phyloP scores from a whole-genome alignment of 2,113 vertebrate genomes.

The Cricetomys ansorgei region DNA sequence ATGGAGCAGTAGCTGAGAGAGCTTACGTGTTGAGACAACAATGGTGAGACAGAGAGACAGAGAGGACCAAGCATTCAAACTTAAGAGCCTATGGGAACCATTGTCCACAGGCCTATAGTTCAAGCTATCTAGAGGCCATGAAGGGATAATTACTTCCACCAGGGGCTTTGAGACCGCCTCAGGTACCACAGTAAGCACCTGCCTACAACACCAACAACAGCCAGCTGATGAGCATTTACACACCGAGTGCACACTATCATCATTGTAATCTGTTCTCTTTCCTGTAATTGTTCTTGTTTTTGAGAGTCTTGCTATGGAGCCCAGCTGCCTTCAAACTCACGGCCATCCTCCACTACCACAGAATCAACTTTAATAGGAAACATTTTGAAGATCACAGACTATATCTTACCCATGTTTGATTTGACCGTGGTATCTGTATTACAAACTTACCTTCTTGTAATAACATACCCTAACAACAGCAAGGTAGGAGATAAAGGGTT shows the following conservation, averaged over 20 bases:
- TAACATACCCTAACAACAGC: not conserved
- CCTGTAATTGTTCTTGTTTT: not conserved
- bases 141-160: not conserved
- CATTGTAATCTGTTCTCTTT: slow-evolving; percentile 31
- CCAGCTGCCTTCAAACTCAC: not conserved
- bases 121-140: not conserved
- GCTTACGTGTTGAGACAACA: not conserved
- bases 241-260: not conserved
- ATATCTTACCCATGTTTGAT: not conserved
- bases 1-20: too few relatives aligned
- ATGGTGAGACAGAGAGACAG: not conserved
- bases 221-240: not conserved
- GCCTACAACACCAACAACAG: not conserved
- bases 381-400: not conserved
- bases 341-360: too few relatives aligned
- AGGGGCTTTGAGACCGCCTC: too few relatives aligned
- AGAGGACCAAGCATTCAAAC: not conserved
- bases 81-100: not conserved
- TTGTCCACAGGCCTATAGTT: not conserved
- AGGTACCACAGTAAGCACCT: not conserved
- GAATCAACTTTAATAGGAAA: slow-evolving; percentile 35
- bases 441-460: not conserved
- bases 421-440: not conserved
- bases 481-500: not conserved
- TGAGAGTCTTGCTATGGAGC: not conserved